These are phyloP conservation scores for Listronotus oregonensis DNA, from an alignment of 1,140 invertebrate species.

Conservation along the genomic window DNA sequence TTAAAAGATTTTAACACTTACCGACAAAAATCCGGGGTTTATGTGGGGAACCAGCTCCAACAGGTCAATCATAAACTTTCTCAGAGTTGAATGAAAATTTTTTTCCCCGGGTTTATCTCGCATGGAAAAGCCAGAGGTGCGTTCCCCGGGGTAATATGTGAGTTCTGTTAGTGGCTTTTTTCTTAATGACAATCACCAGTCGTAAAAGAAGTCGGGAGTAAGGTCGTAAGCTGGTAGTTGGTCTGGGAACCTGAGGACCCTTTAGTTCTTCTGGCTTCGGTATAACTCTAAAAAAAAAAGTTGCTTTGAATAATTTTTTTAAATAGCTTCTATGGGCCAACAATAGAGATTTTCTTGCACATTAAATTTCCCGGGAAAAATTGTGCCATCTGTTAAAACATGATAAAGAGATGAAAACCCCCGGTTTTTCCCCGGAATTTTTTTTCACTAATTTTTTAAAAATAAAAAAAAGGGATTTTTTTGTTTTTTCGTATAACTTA, in stretches of 20 bases:
- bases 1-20: constrained; percentile 44
- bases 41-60: constrained; percentile 88
- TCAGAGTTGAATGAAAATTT: constrained; percentile 84
- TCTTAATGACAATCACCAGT: constrained; percentile 79
- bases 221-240: constrained; percentile 71
- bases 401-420: no score
- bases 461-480: no score
- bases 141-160: constrained; percentile 84
- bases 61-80: constrained; percentile 89
- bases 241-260: constrained; percentile 66
- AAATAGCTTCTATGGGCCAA: no score
- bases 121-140: constrained; percentile 83
- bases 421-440: no score
- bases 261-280: constrained; percentile 51
- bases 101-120: constrained; percentile 85
- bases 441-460: no score
- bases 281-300: constrained; percentile 42
- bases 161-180: constrained; percentile 81
- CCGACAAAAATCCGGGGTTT: constrained; percentile 78
- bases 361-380: no score
- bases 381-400: no score
- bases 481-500: no score
- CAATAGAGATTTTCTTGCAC: no score
- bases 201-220: constrained; percentile 77
- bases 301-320: no score